Conservation (phyloP, 2,113 vertebrate genomes). For the Trogon surrucura region DNA sequence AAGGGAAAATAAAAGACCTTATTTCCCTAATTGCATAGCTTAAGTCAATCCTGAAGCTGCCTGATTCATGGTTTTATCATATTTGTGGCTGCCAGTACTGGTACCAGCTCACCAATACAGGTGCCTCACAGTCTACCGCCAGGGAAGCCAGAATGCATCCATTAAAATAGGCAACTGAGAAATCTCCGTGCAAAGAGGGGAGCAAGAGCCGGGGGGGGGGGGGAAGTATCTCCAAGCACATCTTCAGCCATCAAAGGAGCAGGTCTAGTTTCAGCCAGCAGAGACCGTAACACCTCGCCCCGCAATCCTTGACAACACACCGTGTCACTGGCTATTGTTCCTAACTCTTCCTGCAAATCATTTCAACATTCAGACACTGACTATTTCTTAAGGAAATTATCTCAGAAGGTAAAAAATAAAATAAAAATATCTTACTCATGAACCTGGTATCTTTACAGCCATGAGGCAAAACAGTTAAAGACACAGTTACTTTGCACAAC, state of each 20-base stretch:
- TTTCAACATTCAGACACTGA: neutral
- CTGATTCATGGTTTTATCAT: slow-evolving; percentile 26
- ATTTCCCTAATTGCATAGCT: slow-evolving; percentile 14
- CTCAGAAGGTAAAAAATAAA: neutral
- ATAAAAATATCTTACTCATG: slow-evolving; percentile 5
- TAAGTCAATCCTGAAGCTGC: neutral
- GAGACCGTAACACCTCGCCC: slow-evolving; percentile 46
- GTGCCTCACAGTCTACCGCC: neutral
- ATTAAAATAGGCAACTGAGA: neutral
- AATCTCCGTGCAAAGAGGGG: neutral
- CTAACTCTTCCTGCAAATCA: slow-evolving; percentile 21
- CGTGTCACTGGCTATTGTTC: slow-evolving; percentile 28
- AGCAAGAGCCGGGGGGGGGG: accelerated
- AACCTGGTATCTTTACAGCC: neutral
- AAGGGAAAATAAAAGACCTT: neutral
- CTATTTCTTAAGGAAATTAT: slow-evolving; percentile 26
- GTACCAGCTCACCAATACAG: neutral
- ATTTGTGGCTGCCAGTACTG: neutral
- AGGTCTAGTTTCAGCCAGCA: slow-evolving; percentile 61
- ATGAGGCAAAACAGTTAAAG: slow-evolving; percentile 19
- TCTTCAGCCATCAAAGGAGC: slow-evolving; percentile 37
- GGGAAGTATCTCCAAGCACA: neutral
- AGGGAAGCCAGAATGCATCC: neutral
- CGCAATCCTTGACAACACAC: neutral
- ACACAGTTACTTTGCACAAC: slow-evolving; percentile 30